These are phyloP conservation scores for Willowsia nigromaculata DNA, from an alignment of 2,888 invertebrate genomes.

Conservation along the genomic window DNA sequence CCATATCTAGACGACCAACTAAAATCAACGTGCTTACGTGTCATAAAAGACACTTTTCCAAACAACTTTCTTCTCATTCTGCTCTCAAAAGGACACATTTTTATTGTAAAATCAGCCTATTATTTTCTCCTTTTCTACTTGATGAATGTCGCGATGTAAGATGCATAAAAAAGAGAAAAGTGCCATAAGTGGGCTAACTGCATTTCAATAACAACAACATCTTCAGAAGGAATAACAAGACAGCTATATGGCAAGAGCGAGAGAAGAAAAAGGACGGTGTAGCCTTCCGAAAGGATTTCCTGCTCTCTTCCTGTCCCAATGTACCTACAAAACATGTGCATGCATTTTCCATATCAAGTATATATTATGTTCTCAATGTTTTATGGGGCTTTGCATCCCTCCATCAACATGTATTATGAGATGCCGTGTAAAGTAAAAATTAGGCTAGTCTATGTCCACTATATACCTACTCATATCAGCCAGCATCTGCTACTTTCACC, in stretches of 20 bases:
- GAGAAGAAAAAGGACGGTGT: conserved; percentile 58
- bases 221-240: conserved; percentile 42
- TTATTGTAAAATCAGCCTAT: not conserved
- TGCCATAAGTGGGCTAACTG: conserved; percentile 42
- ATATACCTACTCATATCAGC: not conserved
- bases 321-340: conserved; percentile 34
- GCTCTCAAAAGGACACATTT: not conserved
- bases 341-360: not conserved
- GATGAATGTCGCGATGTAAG: conserved; percentile 21
- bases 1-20: too few relatives aligned
- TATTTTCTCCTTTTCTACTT: not conserved
- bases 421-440: conserved; percentile 31
- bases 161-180: conserved; percentile 1
- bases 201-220: conserved; percentile 51
- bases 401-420: not conserved
- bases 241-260: conserved; percentile 8
- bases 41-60: not conserved
- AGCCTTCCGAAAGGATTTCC: conserved; percentile 69
- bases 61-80: not conserved
- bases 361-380: not conserved
- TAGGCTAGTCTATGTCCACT: not conserved
- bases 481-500: not conserved
- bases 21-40: not conserved
- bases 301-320: conserved; percentile 61
- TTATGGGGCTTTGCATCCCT: not conserved